Percentiles rank a stretch among this genome's conserved stretches.
phyloP scores from a whole-genome alignment of 2,113 vertebrate species.

The Oxyruncus cristatus region DNA sequence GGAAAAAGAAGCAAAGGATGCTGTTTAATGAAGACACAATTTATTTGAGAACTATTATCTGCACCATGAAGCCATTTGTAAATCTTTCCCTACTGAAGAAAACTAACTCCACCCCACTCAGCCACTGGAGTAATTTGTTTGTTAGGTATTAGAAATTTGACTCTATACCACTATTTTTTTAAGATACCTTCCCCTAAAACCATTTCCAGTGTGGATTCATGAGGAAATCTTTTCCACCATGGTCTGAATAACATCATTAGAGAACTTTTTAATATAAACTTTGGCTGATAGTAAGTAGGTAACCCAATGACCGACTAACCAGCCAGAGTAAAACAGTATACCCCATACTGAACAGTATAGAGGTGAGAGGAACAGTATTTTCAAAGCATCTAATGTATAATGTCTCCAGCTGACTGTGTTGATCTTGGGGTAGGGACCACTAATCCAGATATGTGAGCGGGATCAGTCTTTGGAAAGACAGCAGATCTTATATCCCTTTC shows the following conservation, averaged over 20 bases:
- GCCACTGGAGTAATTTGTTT: background rate
- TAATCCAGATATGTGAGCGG: background rate
- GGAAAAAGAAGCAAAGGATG: background rate
- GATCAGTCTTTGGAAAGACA: background rate
- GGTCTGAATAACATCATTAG: background rate
- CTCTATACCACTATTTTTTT: background rate
- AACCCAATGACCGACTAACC: background rate
- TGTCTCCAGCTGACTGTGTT: background rate
- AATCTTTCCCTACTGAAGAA: background rate
- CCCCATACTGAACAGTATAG: background rate
- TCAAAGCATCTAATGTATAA: background rate
- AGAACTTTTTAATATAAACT: background rate
- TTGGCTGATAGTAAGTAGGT: background rate
- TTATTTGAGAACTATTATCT: background rate
- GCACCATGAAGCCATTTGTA: background rate
- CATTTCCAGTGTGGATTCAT: background rate
- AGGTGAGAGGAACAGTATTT: background rate
- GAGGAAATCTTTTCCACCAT: background rate
- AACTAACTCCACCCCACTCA: background rate
- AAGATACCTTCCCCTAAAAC: background rate
- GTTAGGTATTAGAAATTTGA: background rate
- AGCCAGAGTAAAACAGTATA: background rate
- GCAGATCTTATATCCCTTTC: background rate
- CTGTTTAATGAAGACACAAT: constrained; percentile 20
- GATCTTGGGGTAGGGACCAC: background rate